Evolutionary conservation across 2,888 invertebrate genomes (phyloP).

Genomic region (Agonopterix arenella): DNA sequence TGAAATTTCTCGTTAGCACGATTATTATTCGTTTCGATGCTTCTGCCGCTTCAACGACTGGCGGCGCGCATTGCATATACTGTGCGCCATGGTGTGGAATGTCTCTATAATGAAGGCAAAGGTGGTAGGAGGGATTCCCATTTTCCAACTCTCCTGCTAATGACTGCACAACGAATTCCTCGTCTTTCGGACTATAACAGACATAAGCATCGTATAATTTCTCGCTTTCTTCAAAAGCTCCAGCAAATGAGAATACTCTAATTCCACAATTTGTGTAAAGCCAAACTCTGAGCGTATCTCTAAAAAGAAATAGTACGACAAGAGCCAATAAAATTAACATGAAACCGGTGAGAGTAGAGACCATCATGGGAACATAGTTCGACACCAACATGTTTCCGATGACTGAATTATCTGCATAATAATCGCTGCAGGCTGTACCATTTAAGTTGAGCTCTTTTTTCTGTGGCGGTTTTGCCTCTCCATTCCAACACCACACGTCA

Average conservation of each 20-base stretch:
- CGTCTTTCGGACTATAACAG: slow-evolving; percentile 94
- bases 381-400: slow-evolving; percentile 89
- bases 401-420: slow-evolving; percentile 88
- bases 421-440: slow-evolving; percentile 91
- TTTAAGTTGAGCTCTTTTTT: slow-evolving; percentile 89
- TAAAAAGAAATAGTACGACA: slow-evolving; percentile 89
- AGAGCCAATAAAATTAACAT: slow-evolving; percentile 86
- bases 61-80: slow-evolving; percentile 84
- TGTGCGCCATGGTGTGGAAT: slow-evolving; percentile 84
- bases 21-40: slow-evolving; percentile 91
- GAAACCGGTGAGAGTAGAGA: slow-evolving; percentile 86
- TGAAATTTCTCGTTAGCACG: slow-evolving; percentile 91
- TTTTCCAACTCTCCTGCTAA: slow-evolving; percentile 91
- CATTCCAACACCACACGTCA: slow-evolving; percentile 89
- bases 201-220: slow-evolving; percentile 95
- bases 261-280: slow-evolving; percentile 91
- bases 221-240: slow-evolving; percentile 86
- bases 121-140: slow-evolving; percentile 85
- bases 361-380: slow-evolving; percentile 90
- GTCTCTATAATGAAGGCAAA: slow-evolving; percentile 94
- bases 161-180: slow-evolving; percentile 90
- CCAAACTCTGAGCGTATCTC: slow-evolving; percentile 92
- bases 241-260: slow-evolving; percentile 84
- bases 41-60: slow-evolving; percentile 90
- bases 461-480: slow-evolving; percentile 84